These are phyloP conservation scores for Ceratosolen fusciceps DNA, from an alignment of 1,140 invertebrate genomes.

Conservation along the genomic window DNA sequence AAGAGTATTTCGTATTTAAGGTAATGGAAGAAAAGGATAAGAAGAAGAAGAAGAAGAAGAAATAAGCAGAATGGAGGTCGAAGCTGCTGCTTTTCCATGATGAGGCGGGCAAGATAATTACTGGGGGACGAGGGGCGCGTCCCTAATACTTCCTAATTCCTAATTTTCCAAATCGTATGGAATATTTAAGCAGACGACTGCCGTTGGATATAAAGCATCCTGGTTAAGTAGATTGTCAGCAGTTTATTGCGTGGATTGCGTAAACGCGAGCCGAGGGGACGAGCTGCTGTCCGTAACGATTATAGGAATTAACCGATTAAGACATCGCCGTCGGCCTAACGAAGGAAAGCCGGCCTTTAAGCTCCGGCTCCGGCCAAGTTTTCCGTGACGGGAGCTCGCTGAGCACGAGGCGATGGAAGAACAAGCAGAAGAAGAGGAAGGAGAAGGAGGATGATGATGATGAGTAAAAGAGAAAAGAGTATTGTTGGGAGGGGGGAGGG, in stretches of 20 bases:
- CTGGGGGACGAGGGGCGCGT: too few species aligned
- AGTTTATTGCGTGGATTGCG: not conserved
- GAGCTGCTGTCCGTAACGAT: not conserved
- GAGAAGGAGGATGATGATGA: too few species aligned
- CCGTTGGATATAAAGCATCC: not conserved
- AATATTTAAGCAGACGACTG: not conserved
- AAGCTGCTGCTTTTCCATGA: too few species aligned
- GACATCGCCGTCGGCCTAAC: conserved; percentile 6
- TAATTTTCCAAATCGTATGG: not conserved
- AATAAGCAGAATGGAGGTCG: too few species aligned
- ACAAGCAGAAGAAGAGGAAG: not conserved
- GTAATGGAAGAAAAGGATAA: too few species aligned
- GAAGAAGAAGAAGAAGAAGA: too few species aligned
- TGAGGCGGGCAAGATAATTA: too few species aligned
- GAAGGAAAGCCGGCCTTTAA: conserved; percentile 10
- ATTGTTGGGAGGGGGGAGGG: too few species aligned
- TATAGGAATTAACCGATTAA: conserved; percentile 17
- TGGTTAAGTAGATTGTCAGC: not conserved
- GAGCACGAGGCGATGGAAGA: not conserved
- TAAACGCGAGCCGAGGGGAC: conserved; percentile 3
- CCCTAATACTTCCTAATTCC: too few species aligned
- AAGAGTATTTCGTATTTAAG: too few species aligned
- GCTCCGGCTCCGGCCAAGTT: not conserved
- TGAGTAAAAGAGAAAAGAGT: too few species aligned
- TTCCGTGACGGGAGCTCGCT: not conserved